A percentile compares a stretch with the other conserved stretches of the same genome.
These are phyloP conservation scores for Onychostoma macrolepis DNA, from an alignment of 2,113 vertebrate genomes.

Conservation along the genomic window DNA sequence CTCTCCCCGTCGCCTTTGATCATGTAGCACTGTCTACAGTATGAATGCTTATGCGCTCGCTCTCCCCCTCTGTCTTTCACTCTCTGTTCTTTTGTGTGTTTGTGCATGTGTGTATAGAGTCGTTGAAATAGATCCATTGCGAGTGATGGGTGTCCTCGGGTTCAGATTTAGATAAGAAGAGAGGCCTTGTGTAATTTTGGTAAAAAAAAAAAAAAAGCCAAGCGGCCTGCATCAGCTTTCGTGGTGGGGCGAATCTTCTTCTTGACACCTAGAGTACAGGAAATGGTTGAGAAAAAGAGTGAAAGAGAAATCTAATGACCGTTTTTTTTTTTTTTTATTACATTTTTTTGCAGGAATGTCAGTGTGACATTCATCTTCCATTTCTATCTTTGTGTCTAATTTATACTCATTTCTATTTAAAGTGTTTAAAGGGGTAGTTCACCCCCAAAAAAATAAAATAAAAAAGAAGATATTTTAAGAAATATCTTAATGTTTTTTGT, in stretches of 20 bases:
- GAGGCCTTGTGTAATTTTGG: constrained; percentile 54
- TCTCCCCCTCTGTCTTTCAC: constrained; percentile 13
- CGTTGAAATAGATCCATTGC: constrained; percentile 39
- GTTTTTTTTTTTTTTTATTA: constrained; percentile 2
- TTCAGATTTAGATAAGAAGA: constrained; percentile 59
- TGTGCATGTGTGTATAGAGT: constrained; percentile 43
- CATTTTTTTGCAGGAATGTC: constrained; percentile 37
- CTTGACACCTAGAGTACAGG: background rate
- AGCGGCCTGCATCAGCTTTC: constrained; percentile 40
- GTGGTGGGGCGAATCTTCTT: constrained; percentile 52
- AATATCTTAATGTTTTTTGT: background rate
- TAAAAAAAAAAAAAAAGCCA: constrained; percentile 29
- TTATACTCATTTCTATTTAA: background rate
- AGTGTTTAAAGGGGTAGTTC: background rate
- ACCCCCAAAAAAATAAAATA: background rate
- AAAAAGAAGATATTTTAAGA: background rate
- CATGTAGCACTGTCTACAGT: constrained; percentile 53
- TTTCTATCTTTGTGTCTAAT: constrained; percentile 21
- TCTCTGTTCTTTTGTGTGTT: constrained; percentile 44
- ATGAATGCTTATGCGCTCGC: constrained; percentile 38
- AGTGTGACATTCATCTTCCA: constrained; percentile 54
- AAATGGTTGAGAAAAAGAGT: constrained; percentile 18
- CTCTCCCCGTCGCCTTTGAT: constrained; percentile 60
- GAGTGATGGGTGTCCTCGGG: constrained; percentile 47
- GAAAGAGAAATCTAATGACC: constrained; percentile 54